A percentile compares a stretch with the other conserved stretches of the same genome.
Conservation (phyloP, 2,113 vertebrate genomes). For the Nothocercus nigrocapillus region DNA sequence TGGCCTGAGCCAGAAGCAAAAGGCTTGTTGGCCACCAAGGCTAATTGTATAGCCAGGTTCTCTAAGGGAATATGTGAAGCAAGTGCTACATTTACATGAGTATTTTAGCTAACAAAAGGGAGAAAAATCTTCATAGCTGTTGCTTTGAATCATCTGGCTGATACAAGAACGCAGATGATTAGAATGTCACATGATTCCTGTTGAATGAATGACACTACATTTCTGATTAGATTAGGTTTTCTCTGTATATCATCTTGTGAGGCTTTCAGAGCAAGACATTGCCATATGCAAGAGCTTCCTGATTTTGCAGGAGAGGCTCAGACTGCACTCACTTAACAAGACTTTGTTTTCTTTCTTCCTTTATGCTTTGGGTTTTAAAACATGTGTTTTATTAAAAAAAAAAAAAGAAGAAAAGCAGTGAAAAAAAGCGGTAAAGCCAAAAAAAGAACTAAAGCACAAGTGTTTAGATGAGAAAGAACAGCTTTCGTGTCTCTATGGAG, state of each 20-base stretch:
- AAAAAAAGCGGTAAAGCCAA: neutral
- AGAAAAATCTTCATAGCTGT: neutral
- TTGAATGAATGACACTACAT: neutral
- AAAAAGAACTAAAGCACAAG: neutral
- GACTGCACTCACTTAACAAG: neutral
- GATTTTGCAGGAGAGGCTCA: neutral
- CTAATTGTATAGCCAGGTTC: neutral
- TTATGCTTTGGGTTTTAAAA: neutral
- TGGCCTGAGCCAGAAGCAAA: neutral
- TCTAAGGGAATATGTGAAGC: neutral
- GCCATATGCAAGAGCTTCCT: neutral
- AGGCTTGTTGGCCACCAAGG: neutral
- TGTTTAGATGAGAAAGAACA: neutral
- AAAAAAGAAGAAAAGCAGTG: fast-evolving
- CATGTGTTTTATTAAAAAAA: neutral
- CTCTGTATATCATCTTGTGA: fast-evolving
- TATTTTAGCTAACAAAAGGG: constrained; percentile 16
- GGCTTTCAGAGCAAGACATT: neutral
- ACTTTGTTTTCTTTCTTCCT: neutral
- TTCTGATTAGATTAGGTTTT: constrained; percentile 11
- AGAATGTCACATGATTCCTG: neutral
- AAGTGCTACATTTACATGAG: constrained; percentile 23
- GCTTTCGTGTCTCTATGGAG: neutral
- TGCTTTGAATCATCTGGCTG: neutral
- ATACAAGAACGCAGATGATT: neutral